phyloP scores from a whole-genome alignment of 2,888 invertebrate species.

The Rhagophthalmus giganteus region DNA sequence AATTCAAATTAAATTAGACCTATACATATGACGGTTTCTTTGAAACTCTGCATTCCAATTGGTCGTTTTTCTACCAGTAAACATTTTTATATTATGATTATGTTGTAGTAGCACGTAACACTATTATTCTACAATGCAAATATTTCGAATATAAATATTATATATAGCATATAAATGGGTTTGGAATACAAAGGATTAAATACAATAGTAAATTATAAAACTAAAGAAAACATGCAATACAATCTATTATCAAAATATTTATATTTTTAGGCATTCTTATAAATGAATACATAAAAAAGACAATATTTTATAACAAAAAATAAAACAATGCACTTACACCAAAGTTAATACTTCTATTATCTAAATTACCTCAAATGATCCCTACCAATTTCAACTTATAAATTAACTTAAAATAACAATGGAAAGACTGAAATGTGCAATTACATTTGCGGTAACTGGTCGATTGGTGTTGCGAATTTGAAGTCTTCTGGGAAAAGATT shows the following conservation, averaged over 20 bases:
- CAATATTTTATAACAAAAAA: background rate
- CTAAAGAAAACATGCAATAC: background rate
- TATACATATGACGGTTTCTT: no score
- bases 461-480: slow-evolving; percentile 92
- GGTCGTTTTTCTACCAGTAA: no score
- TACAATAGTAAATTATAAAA: background rate
- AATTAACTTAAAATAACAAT: background rate
- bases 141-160: no score
- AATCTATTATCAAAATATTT: no score
- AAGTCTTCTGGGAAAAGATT: slow-evolving; percentile 96
- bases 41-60: no score
- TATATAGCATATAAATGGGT: no score
- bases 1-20: no score
- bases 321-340: background rate
- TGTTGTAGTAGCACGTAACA: no score
- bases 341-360: background rate
- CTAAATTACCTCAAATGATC: background rate
- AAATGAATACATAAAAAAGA: background rate
- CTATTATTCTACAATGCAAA: no score
- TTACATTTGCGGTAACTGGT: slow-evolving; percentile 86
- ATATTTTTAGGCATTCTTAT: no score
- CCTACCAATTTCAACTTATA: background rate
- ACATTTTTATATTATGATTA: no score
- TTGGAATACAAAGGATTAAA: no score
- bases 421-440: background rate